Percentiles rank a stretch among this genome's conserved stretches.
Conservation (phyloP, 2,888 invertebrate genomes). For the Drosophila nigritarsus region DNA sequence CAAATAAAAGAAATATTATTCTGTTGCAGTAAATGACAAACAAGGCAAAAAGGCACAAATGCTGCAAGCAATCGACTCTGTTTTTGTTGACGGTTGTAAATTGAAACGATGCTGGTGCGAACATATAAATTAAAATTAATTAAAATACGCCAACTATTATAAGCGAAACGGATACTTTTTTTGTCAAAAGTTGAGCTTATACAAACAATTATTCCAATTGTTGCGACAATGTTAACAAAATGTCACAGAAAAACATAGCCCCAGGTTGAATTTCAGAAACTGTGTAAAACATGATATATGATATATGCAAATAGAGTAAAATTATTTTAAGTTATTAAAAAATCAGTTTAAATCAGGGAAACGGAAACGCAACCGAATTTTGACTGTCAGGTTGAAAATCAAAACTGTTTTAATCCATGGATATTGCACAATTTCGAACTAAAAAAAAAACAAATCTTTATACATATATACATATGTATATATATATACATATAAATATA, state of each 20-base stretch:
- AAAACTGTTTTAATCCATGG: neutral
- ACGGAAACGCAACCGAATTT: neutral
- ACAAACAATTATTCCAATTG: neutral
- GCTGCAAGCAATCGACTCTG: conserved; percentile 12
- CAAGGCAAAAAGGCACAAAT: conserved; percentile 8
- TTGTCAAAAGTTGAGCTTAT: conserved; percentile 1
- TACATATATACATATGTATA: neutral
- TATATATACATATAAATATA: no score
- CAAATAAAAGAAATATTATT: conserved; percentile 10
- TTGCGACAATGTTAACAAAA: neutral
- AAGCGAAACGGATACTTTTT: neutral
- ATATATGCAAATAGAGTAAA: no score
- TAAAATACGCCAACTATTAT: conserved; percentile 22
- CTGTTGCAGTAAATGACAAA: conserved; percentile 21
- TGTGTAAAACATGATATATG: neutral
- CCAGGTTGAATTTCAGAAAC: neutral
- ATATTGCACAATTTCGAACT: neutral
- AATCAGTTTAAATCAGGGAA: neutral
- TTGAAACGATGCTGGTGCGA: conserved; percentile 32
- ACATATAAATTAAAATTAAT: conserved; percentile 34
- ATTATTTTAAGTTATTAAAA: neutral
- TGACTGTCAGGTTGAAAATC: neutral
- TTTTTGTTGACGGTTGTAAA: conserved; percentile 41
- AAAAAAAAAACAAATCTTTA: neutral
- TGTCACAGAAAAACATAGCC: neutral